A percentile compares a stretch with the other conserved stretches of the same genome.
phyloP scores from a whole-genome alignment of 2,888 invertebrate genomes.

The Drosophila anceps region DNA sequence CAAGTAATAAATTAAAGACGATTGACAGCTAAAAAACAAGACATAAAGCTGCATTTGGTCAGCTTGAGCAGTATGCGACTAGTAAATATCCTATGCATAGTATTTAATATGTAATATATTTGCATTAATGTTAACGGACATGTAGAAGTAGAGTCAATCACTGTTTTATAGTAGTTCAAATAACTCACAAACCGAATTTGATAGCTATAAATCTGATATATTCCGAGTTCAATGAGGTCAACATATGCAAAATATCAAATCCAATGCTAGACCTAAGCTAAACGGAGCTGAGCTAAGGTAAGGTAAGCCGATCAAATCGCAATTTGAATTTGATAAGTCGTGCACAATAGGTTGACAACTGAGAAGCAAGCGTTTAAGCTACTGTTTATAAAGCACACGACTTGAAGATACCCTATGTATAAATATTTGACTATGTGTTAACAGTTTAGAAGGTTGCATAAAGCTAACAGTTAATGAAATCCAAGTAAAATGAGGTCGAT shows the following conservation, averaged over 20 bases:
- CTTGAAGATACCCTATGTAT: not conserved
- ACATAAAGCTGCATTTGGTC: not conserved
- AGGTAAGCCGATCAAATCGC: not conserved
- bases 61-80: not conserved
- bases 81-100: not conserved
- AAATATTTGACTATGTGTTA: not conserved
- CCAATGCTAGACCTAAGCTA: not conserved
- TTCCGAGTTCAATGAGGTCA: not conserved
- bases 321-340: not conserved
- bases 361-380: not conserved
- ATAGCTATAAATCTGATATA: not conserved
- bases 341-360: not conserved
- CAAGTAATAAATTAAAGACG: not conserved
- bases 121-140: not conserved
- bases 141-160: not conserved
- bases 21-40: not conserved
- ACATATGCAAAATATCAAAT: constrained; percentile 1
- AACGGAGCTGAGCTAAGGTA: not conserved
- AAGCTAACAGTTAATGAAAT: not conserved
- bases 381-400: not conserved
- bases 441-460: not conserved
- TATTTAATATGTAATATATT: not conserved
- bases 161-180: not conserved
- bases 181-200: not conserved
- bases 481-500: not conserved